Evolutionary conservation across 2,113 vertebrate species (phyloP).

Genomic region (Nymphicus hollandicus): DNA sequence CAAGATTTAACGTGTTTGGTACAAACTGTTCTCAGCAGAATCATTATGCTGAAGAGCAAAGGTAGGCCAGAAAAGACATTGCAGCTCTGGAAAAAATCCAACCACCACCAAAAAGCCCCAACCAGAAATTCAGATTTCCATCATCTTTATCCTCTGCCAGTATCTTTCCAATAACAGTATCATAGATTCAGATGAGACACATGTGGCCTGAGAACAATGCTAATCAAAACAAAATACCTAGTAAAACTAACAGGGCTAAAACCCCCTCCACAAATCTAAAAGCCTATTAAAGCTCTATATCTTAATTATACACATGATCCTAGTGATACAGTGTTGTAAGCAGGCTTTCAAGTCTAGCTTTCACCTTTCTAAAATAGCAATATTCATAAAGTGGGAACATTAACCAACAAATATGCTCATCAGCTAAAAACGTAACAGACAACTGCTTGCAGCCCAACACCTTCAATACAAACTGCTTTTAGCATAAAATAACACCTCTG

Average conservation of each 20-base stretch:
- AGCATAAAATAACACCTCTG: background rate
- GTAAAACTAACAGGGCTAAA: background rate
- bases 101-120: background rate
- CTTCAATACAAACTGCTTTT: background rate
- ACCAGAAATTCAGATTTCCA: background rate
- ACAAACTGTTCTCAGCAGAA: background rate
- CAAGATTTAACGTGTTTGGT: background rate
- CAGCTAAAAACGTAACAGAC: accelerated
- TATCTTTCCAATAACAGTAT: background rate
- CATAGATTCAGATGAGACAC: background rate
- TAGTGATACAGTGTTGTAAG: background rate
- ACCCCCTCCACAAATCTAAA: background rate
- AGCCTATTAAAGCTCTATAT: background rate
- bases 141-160: background rate
- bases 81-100: background rate
- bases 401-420: background rate
- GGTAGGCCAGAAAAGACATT: background rate
- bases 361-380: background rate
- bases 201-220: accelerated
- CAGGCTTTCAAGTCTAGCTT: background rate
- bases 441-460: background rate
- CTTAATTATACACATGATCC: background rate
- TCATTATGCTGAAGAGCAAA: background rate
- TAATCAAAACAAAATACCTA: background rate
- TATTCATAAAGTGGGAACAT: background rate